Evolutionary conservation across 2,888 invertebrate species (phyloP).

Genomic region (Limnephilus lunatus): DNA sequence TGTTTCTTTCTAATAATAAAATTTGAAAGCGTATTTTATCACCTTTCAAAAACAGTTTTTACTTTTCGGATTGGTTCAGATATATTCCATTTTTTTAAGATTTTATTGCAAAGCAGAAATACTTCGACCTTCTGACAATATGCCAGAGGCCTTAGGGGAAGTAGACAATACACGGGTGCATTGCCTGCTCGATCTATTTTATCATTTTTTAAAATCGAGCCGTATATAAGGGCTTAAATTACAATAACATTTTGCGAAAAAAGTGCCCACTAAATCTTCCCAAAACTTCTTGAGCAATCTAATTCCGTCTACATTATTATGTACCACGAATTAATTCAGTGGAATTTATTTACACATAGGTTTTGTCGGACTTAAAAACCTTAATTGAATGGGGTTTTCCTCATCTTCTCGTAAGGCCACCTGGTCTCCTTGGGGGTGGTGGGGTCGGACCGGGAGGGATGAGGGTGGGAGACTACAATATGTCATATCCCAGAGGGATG

Average conservation of each 20-base stretch:
- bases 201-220: not conserved
- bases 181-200: not conserved
- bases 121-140: no score
- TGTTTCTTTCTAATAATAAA: no score
- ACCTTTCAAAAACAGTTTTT: no score
- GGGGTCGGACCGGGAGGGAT: not conserved
- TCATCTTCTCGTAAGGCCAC: conserved; percentile 50
- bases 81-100: no score
- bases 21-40: no score
- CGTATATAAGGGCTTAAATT: not conserved
- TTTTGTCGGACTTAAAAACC: conserved; percentile 56
- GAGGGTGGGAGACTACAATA: conserved; percentile 23
- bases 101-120: no score
- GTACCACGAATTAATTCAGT: conserved; percentile 43
- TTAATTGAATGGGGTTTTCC: conserved; percentile 57
- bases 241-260: not conserved
- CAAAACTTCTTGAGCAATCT: conserved; percentile 16
- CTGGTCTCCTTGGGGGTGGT: conserved; percentile 38
- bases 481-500: conserved; percentile 23
- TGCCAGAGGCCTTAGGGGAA: no score
- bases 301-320: conserved; percentile 25
- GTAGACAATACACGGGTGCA: not conserved
- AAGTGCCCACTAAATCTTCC: not conserved
- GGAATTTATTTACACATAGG: conserved; percentile 56
- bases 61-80: no score